A percentile compares a stretch with the other conserved stretches of the same genome.
Evolutionary conservation across 2,797 vertebrate species (phyloP).

Genomic region (Chiroxiphia lanceolata): DNA sequence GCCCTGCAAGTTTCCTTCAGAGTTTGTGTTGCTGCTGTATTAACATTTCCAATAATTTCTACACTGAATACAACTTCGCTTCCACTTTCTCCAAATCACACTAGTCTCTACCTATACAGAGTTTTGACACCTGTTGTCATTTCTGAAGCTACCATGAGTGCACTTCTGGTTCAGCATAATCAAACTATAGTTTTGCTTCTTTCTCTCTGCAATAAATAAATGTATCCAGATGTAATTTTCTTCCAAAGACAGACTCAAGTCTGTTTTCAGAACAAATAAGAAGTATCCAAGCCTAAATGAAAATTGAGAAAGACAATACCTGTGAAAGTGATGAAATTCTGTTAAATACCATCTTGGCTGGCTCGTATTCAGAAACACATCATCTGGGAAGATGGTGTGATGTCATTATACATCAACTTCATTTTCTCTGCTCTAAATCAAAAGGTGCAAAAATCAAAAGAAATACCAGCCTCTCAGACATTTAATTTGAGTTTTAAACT

Average conservation of each 20-base stretch:
- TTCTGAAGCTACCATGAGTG: background rate
- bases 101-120: background rate
- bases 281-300: background rate
- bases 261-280: background rate
- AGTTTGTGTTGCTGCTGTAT: background rate
- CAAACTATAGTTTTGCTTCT: background rate
- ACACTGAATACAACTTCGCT: background rate
- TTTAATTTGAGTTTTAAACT: background rate
- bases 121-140: background rate
- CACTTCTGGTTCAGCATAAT: background rate
- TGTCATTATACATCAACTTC: background rate
- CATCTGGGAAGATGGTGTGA: background rate
- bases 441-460: background rate
- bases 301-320: background rate
- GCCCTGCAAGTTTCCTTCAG: background rate
- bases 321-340: background rate
- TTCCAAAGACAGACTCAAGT: background rate
- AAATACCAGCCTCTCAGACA: background rate
- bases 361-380: background rate
- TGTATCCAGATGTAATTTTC: background rate
- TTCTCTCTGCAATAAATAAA: background rate
- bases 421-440: background rate
- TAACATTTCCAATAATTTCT: background rate
- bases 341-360: background rate
- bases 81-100: background rate